phyloP scores from a whole-genome alignment of 2,888 invertebrate genomes.

The Diachrysia chrysitis region DNA sequence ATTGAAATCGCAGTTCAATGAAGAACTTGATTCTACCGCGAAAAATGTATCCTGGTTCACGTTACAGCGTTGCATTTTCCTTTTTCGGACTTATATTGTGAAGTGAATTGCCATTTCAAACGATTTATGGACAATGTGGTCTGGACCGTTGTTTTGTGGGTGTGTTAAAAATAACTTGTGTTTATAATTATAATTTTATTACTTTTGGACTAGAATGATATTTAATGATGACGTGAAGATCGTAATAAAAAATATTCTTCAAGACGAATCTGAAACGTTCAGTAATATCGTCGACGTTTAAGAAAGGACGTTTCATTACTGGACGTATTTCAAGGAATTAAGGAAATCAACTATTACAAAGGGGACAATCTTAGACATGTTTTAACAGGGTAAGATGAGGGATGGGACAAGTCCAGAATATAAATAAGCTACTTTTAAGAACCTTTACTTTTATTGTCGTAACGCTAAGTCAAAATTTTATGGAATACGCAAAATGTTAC shows the following conservation, averaged over 20 bases:
- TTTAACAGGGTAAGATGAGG: slow-evolving; percentile 38
- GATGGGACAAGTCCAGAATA: slow-evolving; percentile 45
- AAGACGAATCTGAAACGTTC: slow-evolving; percentile 10
- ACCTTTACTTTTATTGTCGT: slow-evolving; percentile 36
- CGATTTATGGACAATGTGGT: slow-evolving; percentile 29
- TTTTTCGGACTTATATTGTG: slow-evolving; percentile 4
- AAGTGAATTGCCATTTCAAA: slow-evolving; percentile 12
- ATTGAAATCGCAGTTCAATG: slow-evolving; percentile 1
- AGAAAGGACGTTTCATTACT: slow-evolving; percentile 38
- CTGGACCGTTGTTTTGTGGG: slow-evolving; percentile 13
- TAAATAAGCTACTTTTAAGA: slow-evolving; percentile 52
- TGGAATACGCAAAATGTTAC: too few relatives aligned
- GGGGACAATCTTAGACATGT: slow-evolving; percentile 47
- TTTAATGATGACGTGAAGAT: not conserved
- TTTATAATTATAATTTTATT: not conserved
- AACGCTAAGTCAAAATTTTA: slow-evolving; percentile 2
- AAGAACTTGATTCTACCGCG: not conserved
- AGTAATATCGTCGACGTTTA: slow-evolving; percentile 27
- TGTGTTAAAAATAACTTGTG: slow-evolving; percentile 8
- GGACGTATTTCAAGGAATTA: slow-evolving; percentile 37
- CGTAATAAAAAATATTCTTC: not conserved
- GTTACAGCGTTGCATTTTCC: slow-evolving; percentile 21
- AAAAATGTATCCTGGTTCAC: slow-evolving; percentile 33
- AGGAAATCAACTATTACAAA: slow-evolving; percentile 47
- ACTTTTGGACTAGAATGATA: not conserved